These are phyloP conservation scores for Hirtodrosophila cameraria DNA, from an alignment of 2,888 invertebrate genomes.

Conservation along the genomic window DNA sequence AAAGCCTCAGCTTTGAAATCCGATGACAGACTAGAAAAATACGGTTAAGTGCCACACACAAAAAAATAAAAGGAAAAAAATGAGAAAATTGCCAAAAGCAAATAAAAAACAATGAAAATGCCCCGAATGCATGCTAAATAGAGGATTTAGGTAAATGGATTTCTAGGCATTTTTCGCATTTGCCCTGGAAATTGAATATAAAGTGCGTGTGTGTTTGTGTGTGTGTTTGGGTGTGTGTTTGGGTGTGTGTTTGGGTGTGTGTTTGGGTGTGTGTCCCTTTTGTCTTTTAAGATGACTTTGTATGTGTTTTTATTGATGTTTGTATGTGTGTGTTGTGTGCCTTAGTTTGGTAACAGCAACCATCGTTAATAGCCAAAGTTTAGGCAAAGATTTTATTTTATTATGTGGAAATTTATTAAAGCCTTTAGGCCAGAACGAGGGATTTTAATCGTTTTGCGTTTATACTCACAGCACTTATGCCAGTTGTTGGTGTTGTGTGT, in stretches of 20 bases:
- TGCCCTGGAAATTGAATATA: conserved; percentile 74
- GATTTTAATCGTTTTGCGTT: conserved; percentile 65
- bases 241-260: conserved; percentile 21
- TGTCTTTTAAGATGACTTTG: conserved; percentile 33
- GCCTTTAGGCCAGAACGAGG: conserved; percentile 61
- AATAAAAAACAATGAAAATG: conserved; percentile 78
- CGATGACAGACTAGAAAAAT: conserved; percentile 56
- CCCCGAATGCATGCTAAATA: conserved; percentile 80
- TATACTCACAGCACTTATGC: conserved; percentile 12
- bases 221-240: conserved; percentile 28
- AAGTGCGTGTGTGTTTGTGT: conserved; percentile 43
- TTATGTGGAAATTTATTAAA: conserved; percentile 77
- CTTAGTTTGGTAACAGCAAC: conserved; percentile 37
- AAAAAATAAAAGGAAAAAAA: conserved; percentile 2
- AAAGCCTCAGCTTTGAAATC: conserved; percentile 68
- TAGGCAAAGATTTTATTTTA: conserved; percentile 76
- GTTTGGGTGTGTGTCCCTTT: conserved; percentile 26
- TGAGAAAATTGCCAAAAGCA: conserved; percentile 39
- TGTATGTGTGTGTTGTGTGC: conserved; percentile 16
- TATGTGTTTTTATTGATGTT: conserved; percentile 16
- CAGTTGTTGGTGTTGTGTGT: neutral
- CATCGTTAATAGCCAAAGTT: conserved; percentile 71
- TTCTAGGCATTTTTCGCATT: conserved; percentile 78
- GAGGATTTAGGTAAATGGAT: conserved; percentile 82
- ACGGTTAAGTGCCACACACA: conserved; percentile 21